Evolutionary conservation across 2,797 vertebrate genomes (phyloP), one percentile per base, ranked within the genome.

Genomic region (Epinephelus coioides): DNA sequence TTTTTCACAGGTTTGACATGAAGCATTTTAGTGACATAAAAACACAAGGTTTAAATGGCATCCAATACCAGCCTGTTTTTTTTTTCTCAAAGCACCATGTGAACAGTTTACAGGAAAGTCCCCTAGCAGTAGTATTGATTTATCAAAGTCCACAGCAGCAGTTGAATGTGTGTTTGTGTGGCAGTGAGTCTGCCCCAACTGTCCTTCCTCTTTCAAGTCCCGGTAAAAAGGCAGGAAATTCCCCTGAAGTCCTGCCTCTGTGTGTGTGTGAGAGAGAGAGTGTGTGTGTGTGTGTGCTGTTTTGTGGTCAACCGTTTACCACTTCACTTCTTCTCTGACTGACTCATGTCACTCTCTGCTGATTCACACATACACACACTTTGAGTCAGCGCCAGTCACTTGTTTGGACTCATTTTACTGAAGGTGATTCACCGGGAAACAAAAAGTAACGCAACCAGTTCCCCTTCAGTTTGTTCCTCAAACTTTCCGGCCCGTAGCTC

Each of bases 311-410:
- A 50, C 47, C 43, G 43, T 60, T 59, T 6, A 79, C 73, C 70
- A 62, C 83, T 78, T 77, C 65, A 76, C 63, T 69, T 51, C 57
- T 78, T 69, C 75, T 74, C 49, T 46, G 64, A 30, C 46, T 81
- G 85, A 89, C 78, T 85, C 87, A 86, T 46, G 18, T 55, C 76
- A 46, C 34, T 70, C 65, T 40, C 54, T 54, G 86, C 79, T 90
- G 87, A 88, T 72, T 92, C 88, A 89, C 85, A 62, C 79, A 55
- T 25, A 38, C 74, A 84, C 73, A 63, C 80, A 14, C 44, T 80
- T 79, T 91, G 91, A 93, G 81, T 93, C 91, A 92, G 87, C 79
- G 59, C 56, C 67, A 83, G 84, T 84, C 85, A 81, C 82, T 91
- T 76, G 81, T 87, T 83, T 51, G 60, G 78, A 87, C 86, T 84